phyloP scores from a whole-genome alignment of 64 coral and sea anemone species.

The Stichodactyla mertensii region DNA sequence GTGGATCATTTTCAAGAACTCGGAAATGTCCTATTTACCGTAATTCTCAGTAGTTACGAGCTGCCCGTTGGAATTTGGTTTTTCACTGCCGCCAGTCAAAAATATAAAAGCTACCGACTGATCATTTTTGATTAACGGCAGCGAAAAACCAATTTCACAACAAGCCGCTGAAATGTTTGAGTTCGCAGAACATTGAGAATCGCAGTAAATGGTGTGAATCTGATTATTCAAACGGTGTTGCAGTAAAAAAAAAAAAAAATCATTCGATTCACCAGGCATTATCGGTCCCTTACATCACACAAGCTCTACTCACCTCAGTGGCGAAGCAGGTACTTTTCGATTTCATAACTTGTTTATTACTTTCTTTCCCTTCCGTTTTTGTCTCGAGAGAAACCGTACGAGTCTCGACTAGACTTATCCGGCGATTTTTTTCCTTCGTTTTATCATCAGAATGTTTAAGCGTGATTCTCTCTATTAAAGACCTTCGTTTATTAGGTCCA shows the following conservation, averaged over 20 bases:
- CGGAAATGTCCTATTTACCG: no score
- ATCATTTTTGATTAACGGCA: no score
- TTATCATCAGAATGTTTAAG: conserved; percentile 7
- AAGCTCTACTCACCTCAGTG: neutral
- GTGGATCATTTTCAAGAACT: no score
- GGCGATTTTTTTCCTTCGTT: neutral
- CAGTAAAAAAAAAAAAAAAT: neutral
- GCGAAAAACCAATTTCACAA: no score
- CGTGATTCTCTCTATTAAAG: conserved; percentile 19
- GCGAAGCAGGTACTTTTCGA: neutral
- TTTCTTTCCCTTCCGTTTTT: neutral
- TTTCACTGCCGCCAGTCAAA: no score
- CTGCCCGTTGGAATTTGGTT: no score
- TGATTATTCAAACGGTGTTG: neutral
- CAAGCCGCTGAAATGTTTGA: no score
- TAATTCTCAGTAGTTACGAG: no score
- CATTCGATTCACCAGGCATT: neutral
- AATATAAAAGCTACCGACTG: no score
- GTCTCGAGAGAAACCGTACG: neutral
- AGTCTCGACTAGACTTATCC: conserved; percentile 16
- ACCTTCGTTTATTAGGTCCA: neutral
- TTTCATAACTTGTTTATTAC: neutral
- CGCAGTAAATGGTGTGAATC: no score
- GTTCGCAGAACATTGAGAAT: no score
- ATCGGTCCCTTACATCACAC: neutral